Conservation (phyloP, 2,113 vertebrate genomes). For the Catharus minimus region DNA sequence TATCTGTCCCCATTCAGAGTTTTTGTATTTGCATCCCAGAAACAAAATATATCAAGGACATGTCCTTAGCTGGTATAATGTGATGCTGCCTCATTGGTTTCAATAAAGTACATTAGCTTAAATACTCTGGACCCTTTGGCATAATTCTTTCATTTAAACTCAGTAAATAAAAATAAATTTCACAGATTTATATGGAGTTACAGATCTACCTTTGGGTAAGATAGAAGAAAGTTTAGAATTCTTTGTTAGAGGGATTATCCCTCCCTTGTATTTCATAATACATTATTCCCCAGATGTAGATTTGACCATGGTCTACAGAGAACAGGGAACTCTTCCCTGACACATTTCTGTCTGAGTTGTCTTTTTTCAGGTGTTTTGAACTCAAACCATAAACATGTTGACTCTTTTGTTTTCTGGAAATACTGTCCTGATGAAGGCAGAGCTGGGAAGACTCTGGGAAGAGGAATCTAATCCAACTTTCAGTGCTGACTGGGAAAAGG, state of each 20-base stretch:
- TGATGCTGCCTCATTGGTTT: not conserved
- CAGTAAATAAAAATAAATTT: slow-evolving; percentile 6
- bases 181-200: not conserved
- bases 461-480: not conserved
- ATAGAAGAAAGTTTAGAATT: not conserved
- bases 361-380: not conserved
- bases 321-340: not conserved
- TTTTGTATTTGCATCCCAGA: not conserved
- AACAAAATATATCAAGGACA: not conserved
- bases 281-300: not conserved
- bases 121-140: not conserved
- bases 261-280: not conserved
- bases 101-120: not conserved
- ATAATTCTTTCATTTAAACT: slow-evolving; percentile 1
- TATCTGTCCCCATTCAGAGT: not conserved
- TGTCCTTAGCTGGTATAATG: not conserved
- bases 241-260: not conserved
- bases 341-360: not conserved
- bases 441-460: not conserved
- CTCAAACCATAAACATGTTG: not conserved
- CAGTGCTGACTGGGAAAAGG: not conserved
- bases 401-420: not conserved
- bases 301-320: not conserved
- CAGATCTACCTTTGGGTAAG: not conserved
- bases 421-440: not conserved